A percentile compares a stretch with the other conserved stretches of the same genome.
Conservation (phyloP, 2,888 invertebrate species). For the Eilema sororculum region DNA sequence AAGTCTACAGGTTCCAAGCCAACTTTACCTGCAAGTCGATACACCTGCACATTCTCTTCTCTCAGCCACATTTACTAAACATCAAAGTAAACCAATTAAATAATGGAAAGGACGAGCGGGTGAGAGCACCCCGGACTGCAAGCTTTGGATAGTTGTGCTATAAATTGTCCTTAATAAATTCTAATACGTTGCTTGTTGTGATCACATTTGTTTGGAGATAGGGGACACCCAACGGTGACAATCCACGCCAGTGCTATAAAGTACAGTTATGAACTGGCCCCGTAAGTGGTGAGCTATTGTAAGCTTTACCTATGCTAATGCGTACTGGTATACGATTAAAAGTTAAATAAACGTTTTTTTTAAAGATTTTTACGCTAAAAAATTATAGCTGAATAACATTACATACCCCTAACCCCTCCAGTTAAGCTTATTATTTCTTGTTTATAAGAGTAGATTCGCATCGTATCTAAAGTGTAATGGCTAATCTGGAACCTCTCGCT, state of each 20-base stretch:
- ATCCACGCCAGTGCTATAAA: neutral
- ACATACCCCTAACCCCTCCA: no score
- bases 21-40: no score
- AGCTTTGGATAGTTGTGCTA: neutral
- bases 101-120: neutral
- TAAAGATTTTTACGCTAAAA: no score
- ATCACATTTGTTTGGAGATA: neutral
- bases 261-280: conserved; percentile 2
- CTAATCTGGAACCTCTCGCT: no score
- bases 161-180: neutral
- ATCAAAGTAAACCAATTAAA: no score
- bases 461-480: no score
- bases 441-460: no score
- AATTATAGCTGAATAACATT: no score
- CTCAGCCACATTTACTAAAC: no score
- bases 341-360: neutral
- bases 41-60: no score
- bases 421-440: no score
- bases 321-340: neutral
- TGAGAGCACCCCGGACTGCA: neutral
- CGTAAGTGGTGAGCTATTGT: neutral
- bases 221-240: neutral
- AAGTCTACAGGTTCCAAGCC: no score
- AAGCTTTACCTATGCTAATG: neutral
- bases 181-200: neutral